These are phyloP conservation scores for human DNA, from an alignment of 2,113 vertebrate genomes.

Conservation along the genomic window DNA sequence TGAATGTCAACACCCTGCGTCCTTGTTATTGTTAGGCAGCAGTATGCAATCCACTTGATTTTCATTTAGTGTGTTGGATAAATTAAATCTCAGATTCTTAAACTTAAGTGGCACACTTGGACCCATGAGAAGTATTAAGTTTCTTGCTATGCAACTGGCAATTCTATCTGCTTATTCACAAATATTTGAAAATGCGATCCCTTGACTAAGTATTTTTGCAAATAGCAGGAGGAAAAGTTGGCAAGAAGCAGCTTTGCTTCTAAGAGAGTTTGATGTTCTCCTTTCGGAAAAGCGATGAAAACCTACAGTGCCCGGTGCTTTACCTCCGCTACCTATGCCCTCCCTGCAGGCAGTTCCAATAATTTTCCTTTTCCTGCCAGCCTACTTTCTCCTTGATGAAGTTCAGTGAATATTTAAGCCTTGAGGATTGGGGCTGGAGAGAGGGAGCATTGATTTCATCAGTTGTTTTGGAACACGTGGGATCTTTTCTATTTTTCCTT, in stretches of 20 bases:
- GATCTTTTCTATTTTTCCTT: not conserved
- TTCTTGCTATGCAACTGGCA: not conserved
- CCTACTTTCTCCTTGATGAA: not conserved
- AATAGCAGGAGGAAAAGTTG: slow-evolving; percentile 47
- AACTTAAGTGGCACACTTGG: not conserved
- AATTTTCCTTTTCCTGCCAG: not conserved
- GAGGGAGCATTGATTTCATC: not conserved
- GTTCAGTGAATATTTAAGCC: not conserved
- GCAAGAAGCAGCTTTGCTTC: slow-evolving; percentile 46
- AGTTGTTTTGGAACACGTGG: not conserved
- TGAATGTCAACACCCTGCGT: not conserved
- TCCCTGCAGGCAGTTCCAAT: not conserved
- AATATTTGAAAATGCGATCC: slow-evolving; percentile 66
- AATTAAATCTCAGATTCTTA: not conserved
- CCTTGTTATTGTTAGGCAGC: not conserved
- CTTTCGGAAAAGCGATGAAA: not conserved
- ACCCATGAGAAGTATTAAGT: not conserved
- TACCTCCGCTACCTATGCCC: not conserved
- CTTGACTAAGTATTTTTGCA: slow-evolving; percentile 47
- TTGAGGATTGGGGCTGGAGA: not conserved
- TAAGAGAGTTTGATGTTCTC: not conserved
- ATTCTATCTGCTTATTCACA: slow-evolving; percentile 68
- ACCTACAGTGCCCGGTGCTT: not conserved
- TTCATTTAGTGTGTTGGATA: not conserved
- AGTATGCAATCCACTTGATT: rapidly evolving